Percentiles rank a stretch among this genome's conserved stretches.
Conservation (phyloP, 2,888 invertebrate genomes). For the Aproaerema taeniolella region DNA sequence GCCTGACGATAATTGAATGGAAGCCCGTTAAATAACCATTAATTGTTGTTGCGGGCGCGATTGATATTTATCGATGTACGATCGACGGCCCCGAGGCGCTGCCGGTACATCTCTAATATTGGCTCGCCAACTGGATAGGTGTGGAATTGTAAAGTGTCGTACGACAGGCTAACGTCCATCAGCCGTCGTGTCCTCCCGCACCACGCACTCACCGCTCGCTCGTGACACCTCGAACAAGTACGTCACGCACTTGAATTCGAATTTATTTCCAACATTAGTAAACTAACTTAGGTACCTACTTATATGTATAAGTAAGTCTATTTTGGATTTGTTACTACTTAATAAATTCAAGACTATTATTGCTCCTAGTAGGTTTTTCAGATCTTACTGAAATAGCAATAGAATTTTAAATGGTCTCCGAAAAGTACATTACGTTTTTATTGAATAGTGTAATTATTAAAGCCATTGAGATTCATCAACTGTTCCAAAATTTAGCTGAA, state of each 20-base stretch:
- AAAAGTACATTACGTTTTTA: too few species aligned
- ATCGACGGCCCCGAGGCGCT: constrained; percentile 30
- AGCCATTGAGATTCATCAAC: too few species aligned
- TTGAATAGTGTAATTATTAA: too few species aligned
- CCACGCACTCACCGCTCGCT: not conserved
- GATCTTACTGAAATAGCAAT: too few species aligned
- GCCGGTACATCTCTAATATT: constrained; percentile 30
- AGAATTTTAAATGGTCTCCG: too few species aligned
- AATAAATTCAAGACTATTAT: too few species aligned
- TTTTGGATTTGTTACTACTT: too few species aligned
- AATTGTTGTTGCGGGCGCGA: constrained; percentile 54
- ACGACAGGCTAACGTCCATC: constrained; percentile 11
- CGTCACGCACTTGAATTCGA: constrained; percentile 50
- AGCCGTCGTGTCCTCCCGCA: not conserved
- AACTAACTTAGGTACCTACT: too few species aligned
- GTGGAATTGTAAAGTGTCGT: constrained; percentile 16
- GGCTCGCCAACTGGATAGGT: constrained; percentile 12
- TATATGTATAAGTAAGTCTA: too few species aligned
- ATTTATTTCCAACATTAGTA: constrained; percentile 44
- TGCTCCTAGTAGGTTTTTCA: too few species aligned
- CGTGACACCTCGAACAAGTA: not conserved
- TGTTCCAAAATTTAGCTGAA: too few species aligned
- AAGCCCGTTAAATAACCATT: constrained; percentile 66
- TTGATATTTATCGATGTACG: constrained; percentile 51
- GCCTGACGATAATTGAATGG: constrained; percentile 63